These are phyloP conservation scores for Corythoichthys intestinalis DNA, from an alignment of 2,113 vertebrate species.

Conservation along the genomic window DNA sequence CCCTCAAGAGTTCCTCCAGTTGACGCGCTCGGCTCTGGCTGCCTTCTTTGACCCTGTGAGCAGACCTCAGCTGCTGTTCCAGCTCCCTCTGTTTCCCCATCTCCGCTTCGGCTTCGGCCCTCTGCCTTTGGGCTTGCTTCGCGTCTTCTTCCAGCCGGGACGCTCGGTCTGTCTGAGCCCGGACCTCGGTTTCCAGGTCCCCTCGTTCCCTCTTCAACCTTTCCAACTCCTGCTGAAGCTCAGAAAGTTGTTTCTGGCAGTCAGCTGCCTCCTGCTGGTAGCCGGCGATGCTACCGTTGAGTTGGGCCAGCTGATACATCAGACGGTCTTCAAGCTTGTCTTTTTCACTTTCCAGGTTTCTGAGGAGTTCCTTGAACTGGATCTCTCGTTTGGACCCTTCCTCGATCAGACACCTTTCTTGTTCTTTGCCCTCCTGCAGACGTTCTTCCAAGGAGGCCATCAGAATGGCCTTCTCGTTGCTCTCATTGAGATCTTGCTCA, in stretches of 20 bases:
- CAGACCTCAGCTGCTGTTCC: slow-evolving; percentile 81
- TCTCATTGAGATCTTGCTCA: slow-evolving; percentile 41
- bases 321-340: slow-evolving; percentile 93
- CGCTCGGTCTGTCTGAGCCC: slow-evolving; percentile 70
- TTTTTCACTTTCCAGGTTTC: slow-evolving; percentile 81
- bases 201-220: slow-evolving; percentile 70
- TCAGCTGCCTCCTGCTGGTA: slow-evolving; percentile 89
- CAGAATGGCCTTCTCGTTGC: slow-evolving; percentile 28
- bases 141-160: slow-evolving; percentile 84
- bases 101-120: slow-evolving; percentile 75
- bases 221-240: slow-evolving; percentile 74
- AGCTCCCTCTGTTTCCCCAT: slow-evolving; percentile 77
- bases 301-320: slow-evolving; percentile 96
- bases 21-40: slow-evolving; percentile 79
- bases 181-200: slow-evolving; percentile 71
- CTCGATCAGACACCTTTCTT: slow-evolving; percentile 54
- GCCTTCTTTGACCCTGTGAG: slow-evolving; percentile 74
- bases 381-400: slow-evolving; percentile 62
- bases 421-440: slow-evolving; percentile 57
- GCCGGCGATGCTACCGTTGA: slow-evolving; percentile 94
- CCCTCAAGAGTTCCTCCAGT: slow-evolving; percentile 90
- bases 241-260: slow-evolving; percentile 65
- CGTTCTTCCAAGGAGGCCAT: slow-evolving; percentile 48
- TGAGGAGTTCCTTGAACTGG: slow-evolving; percentile 73
- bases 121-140: slow-evolving; percentile 79